Percentiles rank a stretch among this genome's conserved stretches.
Evolutionary conservation across 2,797 vertebrate species (phyloP).

Genomic region (Gallinago nigripennis): DNA sequence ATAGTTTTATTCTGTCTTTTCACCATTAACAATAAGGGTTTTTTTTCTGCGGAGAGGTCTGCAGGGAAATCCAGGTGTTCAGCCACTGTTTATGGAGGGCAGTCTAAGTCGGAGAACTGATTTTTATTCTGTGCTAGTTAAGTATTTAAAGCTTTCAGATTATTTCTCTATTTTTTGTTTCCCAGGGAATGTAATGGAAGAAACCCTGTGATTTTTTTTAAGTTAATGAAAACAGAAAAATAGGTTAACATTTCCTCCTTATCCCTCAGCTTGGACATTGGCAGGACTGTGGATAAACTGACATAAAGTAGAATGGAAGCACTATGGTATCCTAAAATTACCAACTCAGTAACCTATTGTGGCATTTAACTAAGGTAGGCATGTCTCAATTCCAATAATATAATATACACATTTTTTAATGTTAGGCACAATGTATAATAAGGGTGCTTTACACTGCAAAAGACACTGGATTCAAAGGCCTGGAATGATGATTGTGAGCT

Average conservation of each 20-base stretch:
- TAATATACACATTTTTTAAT: background rate
- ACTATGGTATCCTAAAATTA: background rate
- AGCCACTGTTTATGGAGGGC: background rate
- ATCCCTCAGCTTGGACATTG: background rate
- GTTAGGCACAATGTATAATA: accelerated
- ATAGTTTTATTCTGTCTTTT: background rate
- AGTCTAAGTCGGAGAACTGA: background rate
- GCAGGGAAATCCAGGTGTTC: background rate
- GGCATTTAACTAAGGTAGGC: background rate
- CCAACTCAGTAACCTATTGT: background rate
- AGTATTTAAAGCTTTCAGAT: background rate
- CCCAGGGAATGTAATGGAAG: background rate
- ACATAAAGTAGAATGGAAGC: background rate
- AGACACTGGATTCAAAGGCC: background rate
- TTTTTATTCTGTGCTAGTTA: background rate
- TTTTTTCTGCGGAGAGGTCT: background rate
- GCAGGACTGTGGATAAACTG: background rate
- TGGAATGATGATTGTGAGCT: background rate
- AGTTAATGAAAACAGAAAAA: background rate
- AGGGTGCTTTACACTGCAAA: background rate
- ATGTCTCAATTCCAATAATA: background rate
- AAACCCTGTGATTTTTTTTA: background rate
- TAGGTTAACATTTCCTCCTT: background rate
- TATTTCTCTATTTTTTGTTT: background rate
- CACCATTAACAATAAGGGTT: background rate